Base-by-base conservation (phyloP, 2,888 invertebrate genomes). In the Drosophila falleni region DNA sequence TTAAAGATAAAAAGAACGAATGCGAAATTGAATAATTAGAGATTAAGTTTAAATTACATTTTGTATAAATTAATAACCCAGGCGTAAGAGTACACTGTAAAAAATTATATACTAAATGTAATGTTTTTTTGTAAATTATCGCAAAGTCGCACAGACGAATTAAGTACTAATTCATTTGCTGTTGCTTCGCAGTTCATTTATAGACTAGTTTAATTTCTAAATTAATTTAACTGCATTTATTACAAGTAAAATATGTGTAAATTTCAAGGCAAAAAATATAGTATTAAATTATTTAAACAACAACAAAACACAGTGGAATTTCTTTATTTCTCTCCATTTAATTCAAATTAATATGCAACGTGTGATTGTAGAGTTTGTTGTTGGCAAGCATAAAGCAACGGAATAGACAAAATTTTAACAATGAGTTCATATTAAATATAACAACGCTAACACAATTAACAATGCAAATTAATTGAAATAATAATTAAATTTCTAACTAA, bases 131-230 rank as follows among this genome's bases (percentile, higher is more conserved):
- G 89, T 87, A 90, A 80, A 90, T 75, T 90, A 80, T 63, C 62
- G 71, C 85, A 87, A 73, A 71, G 58, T 75, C 53, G 62, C 31
- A 62, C 78, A 74, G 54, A 55, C 73, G 58, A 78, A 78, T 73
- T 61, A 54, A n/a, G 39, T 16, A 59, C 16, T 49, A 47, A 59
- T 13, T 65, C 33, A 74, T 79, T 76, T 75, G 80, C 71, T 79
- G 76, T 77, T 71, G 87, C 84, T 82, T 73, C 58, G 78, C 78
- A 58, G 62, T 86, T 83, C 56, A 75, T 79, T 80, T 84, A 69
- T 84, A 87, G 76, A 74, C 71, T 90, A 83, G 80, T 78, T 83
- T 90, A 85, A 89, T 85, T 89, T 86, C 75, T 75, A 79, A 81
- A 75, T 82, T 75, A 87, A 80, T 89, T 88, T 78, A 75, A 81